phyloP scores from a whole-genome alignment of 2,797 vertebrate species.

The Champsocephalus esox region DNA sequence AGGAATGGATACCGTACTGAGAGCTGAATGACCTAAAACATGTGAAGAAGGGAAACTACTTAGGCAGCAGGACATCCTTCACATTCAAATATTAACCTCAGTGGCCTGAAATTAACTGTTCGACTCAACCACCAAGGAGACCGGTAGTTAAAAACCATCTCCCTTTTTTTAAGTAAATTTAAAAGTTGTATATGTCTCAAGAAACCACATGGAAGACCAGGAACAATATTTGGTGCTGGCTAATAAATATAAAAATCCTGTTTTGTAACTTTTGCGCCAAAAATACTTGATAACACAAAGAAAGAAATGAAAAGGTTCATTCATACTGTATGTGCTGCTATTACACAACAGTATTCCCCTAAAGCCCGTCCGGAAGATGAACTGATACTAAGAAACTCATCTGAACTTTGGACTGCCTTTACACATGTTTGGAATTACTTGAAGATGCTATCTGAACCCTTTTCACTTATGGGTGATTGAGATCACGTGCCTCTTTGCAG shows the following conservation, averaged over 20 bases:
- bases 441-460: slow-evolving; percentile 13
- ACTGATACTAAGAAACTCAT: slow-evolving; percentile 19
- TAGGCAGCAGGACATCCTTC: slow-evolving; percentile 12
- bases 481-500: slow-evolving; percentile 23
- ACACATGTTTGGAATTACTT: slow-evolving; percentile 22
- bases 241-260: slow-evolving; percentile 32
- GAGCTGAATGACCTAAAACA: slow-evolving; percentile 5
- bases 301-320: slow-evolving; percentile 8
- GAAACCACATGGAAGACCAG: slow-evolving; percentile 8
- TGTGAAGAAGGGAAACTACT: slow-evolving; percentile 1
- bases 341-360: background rate
- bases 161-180: too few species aligned
- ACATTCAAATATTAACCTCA: slow-evolving; percentile 54
- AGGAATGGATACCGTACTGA: slow-evolving; percentile 6
- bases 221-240: slow-evolving; percentile 11
- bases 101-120: background rate
- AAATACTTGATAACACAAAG: background rate
- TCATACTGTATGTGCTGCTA: background rate
- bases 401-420: slow-evolving; percentile 2
- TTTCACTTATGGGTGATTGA: slow-evolving; percentile 28
- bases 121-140: too few species aligned
- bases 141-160: too few species aligned
- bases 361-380: slow-evolving; percentile 25
- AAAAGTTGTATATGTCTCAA: background rate
- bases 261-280: slow-evolving; percentile 55